Conservation (phyloP, 2,797 vertebrate genomes). For the Hafferia zeledoni region DNA sequence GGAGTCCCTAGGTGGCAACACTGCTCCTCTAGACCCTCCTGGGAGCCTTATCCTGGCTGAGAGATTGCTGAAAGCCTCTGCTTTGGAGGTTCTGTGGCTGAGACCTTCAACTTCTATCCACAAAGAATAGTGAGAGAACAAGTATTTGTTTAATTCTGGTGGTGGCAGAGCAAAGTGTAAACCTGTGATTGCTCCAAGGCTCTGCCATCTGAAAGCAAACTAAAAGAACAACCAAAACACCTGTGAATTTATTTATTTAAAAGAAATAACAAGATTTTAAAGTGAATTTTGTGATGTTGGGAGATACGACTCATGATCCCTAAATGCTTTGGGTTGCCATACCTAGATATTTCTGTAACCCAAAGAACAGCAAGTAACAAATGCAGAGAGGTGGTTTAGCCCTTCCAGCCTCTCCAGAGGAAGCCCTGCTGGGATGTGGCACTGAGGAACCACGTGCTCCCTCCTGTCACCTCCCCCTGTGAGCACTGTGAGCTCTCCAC, state of each 20-base stretch:
- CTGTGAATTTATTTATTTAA: neutral
- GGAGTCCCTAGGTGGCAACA: conserved; percentile 22
- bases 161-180: neutral
- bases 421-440: neutral
- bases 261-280: neutral
- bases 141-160: neutral
- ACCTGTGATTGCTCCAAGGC: neutral
- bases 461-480: accelerated
- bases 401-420: neutral
- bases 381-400: neutral
- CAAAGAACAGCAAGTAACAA: neutral
- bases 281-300: neutral
- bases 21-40: conserved; percentile 19
- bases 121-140: neutral
- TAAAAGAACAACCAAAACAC: neutral
- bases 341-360: neutral
- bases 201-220: neutral
- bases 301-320: neutral
- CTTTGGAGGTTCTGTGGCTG: neutral
- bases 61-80: neutral
- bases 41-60: neutral
- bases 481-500: neutral
- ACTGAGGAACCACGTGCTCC: neutral
- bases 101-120: neutral
- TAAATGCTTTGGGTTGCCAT: neutral